phyloP scores from a whole-genome alignment of 2,797 vertebrate species.

The Acrocephalus scirpaceus region DNA sequence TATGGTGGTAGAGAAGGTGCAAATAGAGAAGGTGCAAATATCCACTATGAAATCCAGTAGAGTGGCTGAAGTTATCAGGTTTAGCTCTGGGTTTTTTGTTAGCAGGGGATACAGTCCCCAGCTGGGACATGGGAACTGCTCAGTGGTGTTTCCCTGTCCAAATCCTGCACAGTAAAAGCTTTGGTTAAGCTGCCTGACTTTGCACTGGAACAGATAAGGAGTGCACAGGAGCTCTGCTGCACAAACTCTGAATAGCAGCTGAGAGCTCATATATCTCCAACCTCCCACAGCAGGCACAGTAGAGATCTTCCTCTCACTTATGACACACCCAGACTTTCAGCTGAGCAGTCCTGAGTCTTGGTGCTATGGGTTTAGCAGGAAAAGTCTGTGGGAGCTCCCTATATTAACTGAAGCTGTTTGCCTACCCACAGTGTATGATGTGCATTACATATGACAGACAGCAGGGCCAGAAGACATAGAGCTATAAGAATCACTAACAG shows the following conservation, averaged over 20 bases:
- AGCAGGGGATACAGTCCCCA: not conserved
- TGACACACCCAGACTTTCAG: not conserved
- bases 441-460: conserved; percentile 28
- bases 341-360: not conserved
- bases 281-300: not conserved
- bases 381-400: not conserved
- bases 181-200: not conserved
- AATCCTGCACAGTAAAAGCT: not conserved
- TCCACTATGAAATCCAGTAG: not conserved
- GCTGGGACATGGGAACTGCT: not conserved
- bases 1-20: not conserved
- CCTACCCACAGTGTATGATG: not conserved
- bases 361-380: not conserved
- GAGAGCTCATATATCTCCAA: not conserved
- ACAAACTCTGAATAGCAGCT: not conserved
- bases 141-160: not conserved
- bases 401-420: not conserved
- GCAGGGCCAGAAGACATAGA: conserved; percentile 14
- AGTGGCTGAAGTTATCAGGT: not conserved
- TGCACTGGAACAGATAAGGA: not conserved
- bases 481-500: not conserved
- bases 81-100: not conserved
- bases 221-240: not conserved
- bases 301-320: not conserved
- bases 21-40: not conserved